Evolutionary conservation across 2,888 invertebrate species (phyloP).

Genomic region (Agrilus cyanescens): DNA sequence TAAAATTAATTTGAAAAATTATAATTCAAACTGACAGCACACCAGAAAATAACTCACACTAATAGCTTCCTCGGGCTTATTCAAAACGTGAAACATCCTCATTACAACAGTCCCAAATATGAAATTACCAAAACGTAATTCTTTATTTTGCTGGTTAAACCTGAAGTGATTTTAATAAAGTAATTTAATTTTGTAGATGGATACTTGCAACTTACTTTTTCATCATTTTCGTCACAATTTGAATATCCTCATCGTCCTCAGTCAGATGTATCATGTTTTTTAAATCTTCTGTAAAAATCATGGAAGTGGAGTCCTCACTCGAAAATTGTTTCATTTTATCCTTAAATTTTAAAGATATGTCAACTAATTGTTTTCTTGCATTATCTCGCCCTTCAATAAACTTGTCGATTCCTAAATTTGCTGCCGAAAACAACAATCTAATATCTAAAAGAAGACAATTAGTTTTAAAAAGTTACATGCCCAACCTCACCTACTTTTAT

Average conservation of each 20-base stretch:
- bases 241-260: constrained; percentile 48
- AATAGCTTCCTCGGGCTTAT: constrained; percentile 55
- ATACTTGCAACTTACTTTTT: constrained; percentile 41
- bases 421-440: constrained; percentile 39
- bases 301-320: constrained; percentile 40
- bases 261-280: constrained; percentile 68
- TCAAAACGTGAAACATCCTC: constrained; percentile 61
- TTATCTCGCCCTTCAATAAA: constrained; percentile 44
- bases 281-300: constrained; percentile 76
- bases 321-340: constrained; percentile 57
- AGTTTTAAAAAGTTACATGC: too few relatives aligned
- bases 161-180: constrained; percentile 33
- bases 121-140: constrained; percentile 66
- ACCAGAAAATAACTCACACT: constrained; percentile 32
- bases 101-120: constrained; percentile 74
- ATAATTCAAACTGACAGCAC: not conserved
- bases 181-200: not conserved
- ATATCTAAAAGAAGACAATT: constrained; percentile 2
- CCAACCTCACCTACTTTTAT: too few relatives aligned
- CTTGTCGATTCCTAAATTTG: constrained; percentile 49
- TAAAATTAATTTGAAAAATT: constrained; percentile 28
- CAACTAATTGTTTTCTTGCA: constrained; percentile 47
- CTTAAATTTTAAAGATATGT: constrained; percentile 53
- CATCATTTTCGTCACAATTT: constrained; percentile 55
- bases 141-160: constrained; percentile 57